phyloP scores from a whole-genome alignment of 1,140 invertebrate species.

The Rhopalosiphum padi region DNA sequence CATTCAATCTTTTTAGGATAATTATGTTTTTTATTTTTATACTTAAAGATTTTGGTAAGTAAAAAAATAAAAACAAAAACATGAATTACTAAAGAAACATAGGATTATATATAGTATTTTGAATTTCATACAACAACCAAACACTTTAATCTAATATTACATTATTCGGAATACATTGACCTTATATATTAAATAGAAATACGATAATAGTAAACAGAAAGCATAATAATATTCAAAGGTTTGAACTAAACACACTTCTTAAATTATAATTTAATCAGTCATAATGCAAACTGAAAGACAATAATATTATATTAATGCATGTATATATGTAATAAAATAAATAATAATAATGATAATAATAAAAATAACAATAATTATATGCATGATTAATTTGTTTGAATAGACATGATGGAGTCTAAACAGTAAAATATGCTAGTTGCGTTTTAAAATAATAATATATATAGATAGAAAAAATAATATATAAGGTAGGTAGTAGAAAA shows the following conservation, averaged over 20 bases:
- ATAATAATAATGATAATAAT: constrained; percentile 19
- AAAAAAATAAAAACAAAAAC: neutral
- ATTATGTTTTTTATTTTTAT: no score
- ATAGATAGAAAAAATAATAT: constrained; percentile 10
- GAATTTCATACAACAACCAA: constrained; percentile 9
- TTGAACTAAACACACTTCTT: constrained; percentile 35
- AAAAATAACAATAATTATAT: constrained; percentile 22
- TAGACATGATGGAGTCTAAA: neutral
- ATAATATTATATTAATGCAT: constrained; percentile 28
- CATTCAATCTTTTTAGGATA: no score
- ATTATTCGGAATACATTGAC: neutral
- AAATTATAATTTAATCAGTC: constrained; percentile 58
- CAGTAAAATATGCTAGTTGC: neutral
- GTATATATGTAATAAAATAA: constrained; percentile 7
- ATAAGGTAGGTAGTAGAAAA: constrained; percentile 29
- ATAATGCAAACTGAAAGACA: constrained; percentile 54
- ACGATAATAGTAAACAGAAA: constrained; percentile 28
- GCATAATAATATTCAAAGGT: constrained; percentile 47
- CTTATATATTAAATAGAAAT: neutral
- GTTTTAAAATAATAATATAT: constrained; percentile 35
- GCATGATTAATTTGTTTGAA: neutral
- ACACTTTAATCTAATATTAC: neutral
- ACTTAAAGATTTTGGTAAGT: neutral
- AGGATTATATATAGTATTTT: neutral
- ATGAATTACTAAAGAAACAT: constrained; percentile 29